Conservation (phyloP, 2,888 invertebrate species). For the Macropis europaea region DNA sequence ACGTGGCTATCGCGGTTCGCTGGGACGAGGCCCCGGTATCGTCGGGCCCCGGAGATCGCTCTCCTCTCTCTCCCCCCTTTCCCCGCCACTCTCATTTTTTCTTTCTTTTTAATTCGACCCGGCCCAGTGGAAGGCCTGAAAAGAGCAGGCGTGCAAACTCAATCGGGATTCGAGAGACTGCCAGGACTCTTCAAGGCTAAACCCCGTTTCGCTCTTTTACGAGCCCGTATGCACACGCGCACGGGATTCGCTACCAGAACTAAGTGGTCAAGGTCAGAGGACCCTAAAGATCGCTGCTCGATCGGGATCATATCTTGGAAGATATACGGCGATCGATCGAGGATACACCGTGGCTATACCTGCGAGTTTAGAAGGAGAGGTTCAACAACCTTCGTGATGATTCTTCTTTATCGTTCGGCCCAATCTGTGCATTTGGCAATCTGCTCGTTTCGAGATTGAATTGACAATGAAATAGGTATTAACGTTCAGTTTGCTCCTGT, state of each 20-base stretch:
- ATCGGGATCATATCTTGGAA: slow-evolving; percentile 47
- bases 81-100: not conserved
- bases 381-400: slow-evolving; percentile 37
- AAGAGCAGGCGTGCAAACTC: slow-evolving; percentile 58
- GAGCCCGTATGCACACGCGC: slow-evolving; percentile 3
- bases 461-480: not conserved
- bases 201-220: slow-evolving; percentile 39
- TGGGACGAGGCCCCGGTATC: slow-evolving; percentile 52
- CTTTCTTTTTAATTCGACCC: slow-evolving; percentile 36
- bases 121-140: slow-evolving; percentile 43
- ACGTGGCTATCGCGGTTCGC: slow-evolving; percentile 59
- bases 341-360: slow-evolving; percentile 36
- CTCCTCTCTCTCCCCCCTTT: slow-evolving; percentile 13
- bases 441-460: not conserved
- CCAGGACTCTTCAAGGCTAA: slow-evolving; percentile 62
- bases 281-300: slow-evolving; percentile 44
- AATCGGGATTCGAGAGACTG: slow-evolving; percentile 48
- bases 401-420: slow-evolving; percentile 28
- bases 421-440: slow-evolving; percentile 23
- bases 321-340: slow-evolving; percentile 46
- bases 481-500: too few relatives aligned
- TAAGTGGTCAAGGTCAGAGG: slow-evolving; percentile 56
- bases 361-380: slow-evolving; percentile 34
- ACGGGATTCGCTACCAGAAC: slow-evolving; percentile 37
- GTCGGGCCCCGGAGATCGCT: slow-evolving; percentile 47